These are phyloP conservation scores for Battus philenor DNA, from an alignment of 1,140 invertebrate species.

Conservation along the genomic window DNA sequence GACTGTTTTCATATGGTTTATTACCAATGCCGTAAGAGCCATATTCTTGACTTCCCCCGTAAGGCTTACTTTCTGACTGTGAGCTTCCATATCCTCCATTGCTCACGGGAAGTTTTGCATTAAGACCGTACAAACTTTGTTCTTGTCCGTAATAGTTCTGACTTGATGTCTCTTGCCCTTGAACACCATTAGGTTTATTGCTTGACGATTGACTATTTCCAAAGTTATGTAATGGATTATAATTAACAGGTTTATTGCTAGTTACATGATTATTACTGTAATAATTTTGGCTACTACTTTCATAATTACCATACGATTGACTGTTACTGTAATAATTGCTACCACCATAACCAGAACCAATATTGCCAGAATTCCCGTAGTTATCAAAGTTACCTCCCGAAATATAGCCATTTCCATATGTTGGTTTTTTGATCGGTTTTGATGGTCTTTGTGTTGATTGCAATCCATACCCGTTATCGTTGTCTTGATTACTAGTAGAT, in stretches of 20 bases:
- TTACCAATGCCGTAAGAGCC: background rate
- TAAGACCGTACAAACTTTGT: background rate
- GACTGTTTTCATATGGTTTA: background rate
- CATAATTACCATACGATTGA: constrained; percentile 7
- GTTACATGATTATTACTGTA: background rate
- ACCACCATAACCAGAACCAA: background rate
- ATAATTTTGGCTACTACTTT: constrained; percentile 10
- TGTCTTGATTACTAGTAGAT: constrained; percentile 17
- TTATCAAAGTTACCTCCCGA: background rate
- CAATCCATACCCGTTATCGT: constrained; percentile 16
- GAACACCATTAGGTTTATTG: constrained; percentile 6
- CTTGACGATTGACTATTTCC: background rate
- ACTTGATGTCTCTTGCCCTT: constrained; percentile 9
- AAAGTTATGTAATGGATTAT: constrained; percentile 1
- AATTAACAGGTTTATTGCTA: constrained; percentile 3
- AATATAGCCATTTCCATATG: constrained; percentile 9
- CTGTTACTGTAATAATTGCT: constrained; percentile 6
- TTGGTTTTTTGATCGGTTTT: constrained; percentile 17
- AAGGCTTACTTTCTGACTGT: constrained; percentile 1
- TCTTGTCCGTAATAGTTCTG: constrained; percentile 1
- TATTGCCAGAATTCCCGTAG: constrained; percentile 4
- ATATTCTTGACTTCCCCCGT: background rate
- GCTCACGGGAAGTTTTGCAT: background rate
- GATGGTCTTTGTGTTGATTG: constrained; percentile 22
- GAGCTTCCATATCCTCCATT: background rate